Conservation (phyloP, 23 tunicate species). For the Corella eumyota region DNA sequence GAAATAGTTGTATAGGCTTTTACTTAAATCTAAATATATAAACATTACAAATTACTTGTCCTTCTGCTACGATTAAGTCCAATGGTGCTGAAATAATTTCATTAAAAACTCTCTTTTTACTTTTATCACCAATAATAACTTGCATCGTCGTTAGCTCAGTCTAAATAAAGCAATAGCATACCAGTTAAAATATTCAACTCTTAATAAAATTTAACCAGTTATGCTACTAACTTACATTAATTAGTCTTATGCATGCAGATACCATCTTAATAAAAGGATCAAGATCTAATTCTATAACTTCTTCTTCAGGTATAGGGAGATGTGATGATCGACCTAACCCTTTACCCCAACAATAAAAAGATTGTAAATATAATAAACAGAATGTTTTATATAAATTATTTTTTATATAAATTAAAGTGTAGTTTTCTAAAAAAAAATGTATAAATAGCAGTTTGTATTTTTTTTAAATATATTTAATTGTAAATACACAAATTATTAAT, state of each 20-base stretch:
- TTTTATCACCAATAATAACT: constrained; percentile 27
- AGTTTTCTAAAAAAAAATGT: constrained; percentile 1
- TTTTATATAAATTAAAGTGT: too few species aligned
- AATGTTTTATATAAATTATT: too few species aligned
- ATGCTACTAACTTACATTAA: constrained; percentile 14
- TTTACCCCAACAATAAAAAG: neutral
- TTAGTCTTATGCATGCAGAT: constrained; percentile 30
- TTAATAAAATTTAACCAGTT: too few species aligned
- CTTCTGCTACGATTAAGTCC: too few species aligned
- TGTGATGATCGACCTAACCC: constrained; percentile 28
- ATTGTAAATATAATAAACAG: neutral
- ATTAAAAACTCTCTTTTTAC: constrained; percentile 33
- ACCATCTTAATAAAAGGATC: constrained; percentile 71
- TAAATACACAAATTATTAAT: neutral
- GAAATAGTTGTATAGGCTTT: too few species aligned
- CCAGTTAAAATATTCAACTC: too few species aligned
- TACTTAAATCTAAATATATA: too few species aligned
- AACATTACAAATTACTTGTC: too few species aligned
- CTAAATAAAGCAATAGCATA: neutral
- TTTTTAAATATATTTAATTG: neutral
- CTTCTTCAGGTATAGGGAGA: constrained; percentile 72
- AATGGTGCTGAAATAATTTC: constrained; percentile 32
- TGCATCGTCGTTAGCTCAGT: constrained; percentile 28
- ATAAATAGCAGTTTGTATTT: neutral
- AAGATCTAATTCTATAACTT: constrained; percentile 55